Conservation (phyloP, 1,140 invertebrate species). For the Chlorops oryzae region DNA sequence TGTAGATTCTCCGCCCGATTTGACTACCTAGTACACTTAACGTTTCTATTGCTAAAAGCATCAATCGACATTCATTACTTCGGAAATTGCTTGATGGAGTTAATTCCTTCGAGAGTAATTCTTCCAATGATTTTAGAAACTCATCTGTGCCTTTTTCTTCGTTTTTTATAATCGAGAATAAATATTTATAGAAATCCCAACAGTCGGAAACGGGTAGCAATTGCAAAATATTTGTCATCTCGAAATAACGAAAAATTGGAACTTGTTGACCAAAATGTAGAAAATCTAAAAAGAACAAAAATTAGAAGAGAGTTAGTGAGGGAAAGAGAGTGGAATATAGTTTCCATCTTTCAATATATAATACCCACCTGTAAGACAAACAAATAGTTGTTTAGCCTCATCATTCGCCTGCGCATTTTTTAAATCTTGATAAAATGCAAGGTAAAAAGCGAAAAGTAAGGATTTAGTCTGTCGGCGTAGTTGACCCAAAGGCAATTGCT, state of each 20-base stretch:
- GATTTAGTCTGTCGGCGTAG: conserved; percentile 7
- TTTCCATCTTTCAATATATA: too few relatives aligned
- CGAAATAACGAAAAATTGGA: conserved; percentile 17
- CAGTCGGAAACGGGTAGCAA: conserved; percentile 8
- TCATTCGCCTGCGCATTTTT: conserved; percentile 6
- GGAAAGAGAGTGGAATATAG: too few relatives aligned
- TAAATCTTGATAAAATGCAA: conserved; percentile 16
- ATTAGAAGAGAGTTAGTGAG: not conserved
- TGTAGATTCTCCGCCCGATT: conserved; percentile 23
- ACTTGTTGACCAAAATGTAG: conserved; percentile 19
- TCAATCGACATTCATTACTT: conserved; percentile 16
- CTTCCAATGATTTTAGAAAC: conserved; percentile 11
- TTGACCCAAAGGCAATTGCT: conserved; percentile 12
- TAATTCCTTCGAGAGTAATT: conserved; percentile 1
- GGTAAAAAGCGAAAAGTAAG: conserved; percentile 12
- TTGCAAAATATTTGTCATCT: conserved; percentile 1
- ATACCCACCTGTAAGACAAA: conserved; percentile 11
- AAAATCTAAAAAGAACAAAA: conserved; percentile 13
- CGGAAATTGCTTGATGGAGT: not conserved
- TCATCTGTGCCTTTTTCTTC: conserved; percentile 11
- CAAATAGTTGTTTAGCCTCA: conserved; percentile 9
- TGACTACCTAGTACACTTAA: conserved; percentile 20
- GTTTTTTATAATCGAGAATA: conserved; percentile 13
- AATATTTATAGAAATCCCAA: conserved; percentile 14
- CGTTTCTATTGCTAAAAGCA: conserved; percentile 34